Conservation (phyloP, 2,113 vertebrate species). For the Ceyx cyanopectus region DNA sequence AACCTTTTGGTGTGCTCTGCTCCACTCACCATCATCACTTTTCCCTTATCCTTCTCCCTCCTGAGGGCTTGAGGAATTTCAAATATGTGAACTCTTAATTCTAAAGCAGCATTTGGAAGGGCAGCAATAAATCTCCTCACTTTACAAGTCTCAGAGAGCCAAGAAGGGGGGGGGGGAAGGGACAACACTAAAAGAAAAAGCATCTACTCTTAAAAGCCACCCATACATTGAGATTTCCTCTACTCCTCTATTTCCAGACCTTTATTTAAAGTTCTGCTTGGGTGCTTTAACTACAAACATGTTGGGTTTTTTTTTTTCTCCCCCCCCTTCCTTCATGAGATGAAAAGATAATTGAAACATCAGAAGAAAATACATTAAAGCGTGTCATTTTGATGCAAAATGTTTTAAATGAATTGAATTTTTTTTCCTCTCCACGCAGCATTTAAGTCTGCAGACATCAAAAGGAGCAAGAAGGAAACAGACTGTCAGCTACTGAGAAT, state of each 20-base stretch:
- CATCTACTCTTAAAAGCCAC: neutral
- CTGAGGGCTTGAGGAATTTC: constrained; percentile 59
- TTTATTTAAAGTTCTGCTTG: constrained; percentile 39
- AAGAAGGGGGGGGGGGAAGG: neutral
- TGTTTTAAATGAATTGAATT: constrained; percentile 53
- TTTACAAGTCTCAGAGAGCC: constrained; percentile 31
- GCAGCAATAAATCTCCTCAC: constrained; percentile 52
- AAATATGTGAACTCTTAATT: constrained; percentile 68
- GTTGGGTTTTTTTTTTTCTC: neutral
- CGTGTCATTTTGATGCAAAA: constrained; percentile 68
- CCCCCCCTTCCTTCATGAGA: neutral
- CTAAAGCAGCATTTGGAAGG: constrained; percentile 7
- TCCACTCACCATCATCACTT: neutral
- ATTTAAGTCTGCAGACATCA: constrained; percentile 42
- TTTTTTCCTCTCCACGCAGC: constrained; percentile 45
- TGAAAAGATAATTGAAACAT: constrained; percentile 63
- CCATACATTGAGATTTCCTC: neutral
- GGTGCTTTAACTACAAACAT: constrained; percentile 45
- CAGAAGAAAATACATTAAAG: constrained; percentile 66
- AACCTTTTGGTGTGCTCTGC: neutral
- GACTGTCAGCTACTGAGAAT: constrained; percentile 23
- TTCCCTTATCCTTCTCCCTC: constrained; percentile 28
- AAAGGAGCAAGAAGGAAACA: constrained; percentile 53
- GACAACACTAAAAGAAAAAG: neutral
- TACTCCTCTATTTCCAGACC: neutral